Base-by-base conservation (phyloP, 2,797 vertebrate genomes). In the Leptoclinus maculatus region DNA sequence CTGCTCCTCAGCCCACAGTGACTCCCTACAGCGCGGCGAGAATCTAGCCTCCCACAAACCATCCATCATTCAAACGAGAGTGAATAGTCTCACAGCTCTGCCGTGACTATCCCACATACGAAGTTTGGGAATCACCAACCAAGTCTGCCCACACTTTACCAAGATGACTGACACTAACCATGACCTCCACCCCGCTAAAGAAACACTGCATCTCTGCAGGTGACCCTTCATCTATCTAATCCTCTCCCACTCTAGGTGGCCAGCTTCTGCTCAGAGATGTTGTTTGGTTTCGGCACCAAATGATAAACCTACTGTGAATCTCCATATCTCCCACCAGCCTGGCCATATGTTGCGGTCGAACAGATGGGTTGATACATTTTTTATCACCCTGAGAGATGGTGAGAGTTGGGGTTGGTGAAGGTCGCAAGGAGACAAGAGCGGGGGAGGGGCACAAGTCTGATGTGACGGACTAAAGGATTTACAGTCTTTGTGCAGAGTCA, bases 321-420 rank as follows among this genome's bases (percentile, higher is more conserved):
- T 71, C 27, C 16, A 54, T 49, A 70, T 87, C 74, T 82, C 73
- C 71, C 66, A 79, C 73, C 76, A 65, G 34, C 53, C 53, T 29
- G 56, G 74, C 80, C 75, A 74, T 85, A 86, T 86, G 84, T 71
- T 74, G 73, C 5, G 2, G 79, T 77, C 13, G 6, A 87, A 84
- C 88, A 89, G 87, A 92, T 88, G 87, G 89, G 64, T 84, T 57
- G 25, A 90, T 87, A 69, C 75, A 83, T 75, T 45, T 72, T 84
- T 60, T 51, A 68, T 80, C 83, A 72, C 51, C 23, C 70, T 62
- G 56, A 70, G 43, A 80, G 41, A 76, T 49, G 58, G 69, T 75
- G 81, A 79, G 67, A 79, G 84, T 56, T 16, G 47, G 45, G 79
- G 71, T 54, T 43, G 45, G 69, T 64, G 70, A 76, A 72, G 76